Evolutionary conservation across 2,888 invertebrate genomes (phyloP), one percentile per base, ranked within the genome.

Genomic region (Drosophila maculinotata): DNA sequence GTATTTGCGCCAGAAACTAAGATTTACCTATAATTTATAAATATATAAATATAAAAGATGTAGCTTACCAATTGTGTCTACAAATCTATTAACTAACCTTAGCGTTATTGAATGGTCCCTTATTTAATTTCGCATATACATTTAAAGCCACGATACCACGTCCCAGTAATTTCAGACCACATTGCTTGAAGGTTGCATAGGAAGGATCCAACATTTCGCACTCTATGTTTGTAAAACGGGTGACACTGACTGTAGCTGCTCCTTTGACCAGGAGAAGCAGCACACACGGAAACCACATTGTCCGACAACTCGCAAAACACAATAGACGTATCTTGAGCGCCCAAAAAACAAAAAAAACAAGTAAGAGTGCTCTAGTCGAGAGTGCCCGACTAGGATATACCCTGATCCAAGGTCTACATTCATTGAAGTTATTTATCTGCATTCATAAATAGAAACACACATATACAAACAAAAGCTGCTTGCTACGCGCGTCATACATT

Each of bases 11-110:
- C 54, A 66, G 9, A 58, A 7, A 17, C 60, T 51, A 0, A 73
- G 12, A 28, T 69, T 58, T 0, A 60, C n/a, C 73, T 73, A n/a
- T 1, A 36, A n/a, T n/a, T n/a, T n/a, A n/a, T n/a, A n/a, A n/a
- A n/a, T n/a, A n/a, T n/a, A n/a, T n/a, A 30, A 9, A 31, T 10
- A 20, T 1, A 5, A 38, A 1, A 3, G 25, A n/a, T 23, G 15
- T 7, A n/a, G 14, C 23, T 3, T 20, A 20, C 2, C 2, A 20
- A 10, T 9, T 7, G 1, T 17, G 7, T 7, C n/a, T n/a, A 5
- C 1, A 6, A 3, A 1, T 7, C 10, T 8, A 3, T 10, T 9
- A 17, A 35, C 44, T 17, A 39, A 70, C 69, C 28, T 59, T 52
- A 4, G 28, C 48, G 51, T 56, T 35, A 0, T 33, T 33, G 0